Evolutionary conservation across 23 tunicate species (phyloP).

Genomic region (Clavelina lepadiformis): DNA sequence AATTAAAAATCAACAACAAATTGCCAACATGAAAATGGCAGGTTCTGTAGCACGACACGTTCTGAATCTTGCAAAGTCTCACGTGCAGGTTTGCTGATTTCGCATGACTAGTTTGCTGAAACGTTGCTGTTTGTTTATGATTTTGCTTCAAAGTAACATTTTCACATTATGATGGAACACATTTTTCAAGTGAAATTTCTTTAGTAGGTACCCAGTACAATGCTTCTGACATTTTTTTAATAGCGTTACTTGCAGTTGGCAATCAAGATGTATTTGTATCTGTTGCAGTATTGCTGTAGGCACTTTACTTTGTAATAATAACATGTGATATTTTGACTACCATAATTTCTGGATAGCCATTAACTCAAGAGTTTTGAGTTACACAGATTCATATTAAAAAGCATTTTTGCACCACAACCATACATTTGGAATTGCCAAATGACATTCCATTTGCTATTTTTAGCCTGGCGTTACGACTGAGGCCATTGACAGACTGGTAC

Average conservation of each 20-base stretch:
- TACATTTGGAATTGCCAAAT: no score
- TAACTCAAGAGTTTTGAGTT: no score
- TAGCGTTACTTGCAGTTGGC: no score
- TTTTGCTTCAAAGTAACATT: no score
- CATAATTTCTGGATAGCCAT: no score
- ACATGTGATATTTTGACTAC: neutral
- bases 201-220: no score
- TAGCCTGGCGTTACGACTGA: constrained; percentile 87
- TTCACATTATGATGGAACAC: no score
- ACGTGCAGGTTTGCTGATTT: neutral
- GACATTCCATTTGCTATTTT: constrained; percentile 21
- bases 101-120: neutral
- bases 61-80: constrained; percentile 11
- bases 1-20: constrained; percentile 2
- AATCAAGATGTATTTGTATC: neutral
- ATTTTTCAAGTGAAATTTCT: no score
- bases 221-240: no score
- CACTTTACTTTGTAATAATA: no score
- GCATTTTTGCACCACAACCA: no score
- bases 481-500: constrained; percentile 50
- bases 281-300: neutral
- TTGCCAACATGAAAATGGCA: neutral
- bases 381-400: no score
- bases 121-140: neutral
- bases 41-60: constrained; percentile 20